A percentile compares a stretch with the other conserved stretches of the same genome.
These are phyloP conservation scores for Ginglymostoma cirratum DNA, from an alignment of 2,113 vertebrate genomes.

Conservation along the genomic window DNA sequence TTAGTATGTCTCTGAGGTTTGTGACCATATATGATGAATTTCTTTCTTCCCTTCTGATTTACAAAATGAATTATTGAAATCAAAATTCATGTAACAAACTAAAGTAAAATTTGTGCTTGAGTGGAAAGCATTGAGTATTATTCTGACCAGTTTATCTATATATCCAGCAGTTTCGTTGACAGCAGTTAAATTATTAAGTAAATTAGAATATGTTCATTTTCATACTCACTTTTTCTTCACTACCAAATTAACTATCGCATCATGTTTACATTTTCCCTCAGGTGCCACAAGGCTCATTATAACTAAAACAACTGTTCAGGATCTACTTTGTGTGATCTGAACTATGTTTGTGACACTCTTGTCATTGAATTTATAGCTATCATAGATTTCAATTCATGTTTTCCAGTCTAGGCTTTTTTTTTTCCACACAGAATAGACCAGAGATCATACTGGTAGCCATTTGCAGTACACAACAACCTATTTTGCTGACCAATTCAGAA, in stretches of 20 bases:
- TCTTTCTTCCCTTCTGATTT: neutral
- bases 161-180: neutral
- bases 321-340: neutral
- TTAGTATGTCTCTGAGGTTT: neutral
- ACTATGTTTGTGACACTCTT: neutral
- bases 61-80: neutral
- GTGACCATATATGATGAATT: neutral
- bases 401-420: neutral
- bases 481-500: conserved; percentile 23
- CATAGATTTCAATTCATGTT: conserved; percentile 29
- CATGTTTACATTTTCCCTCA: neutral
- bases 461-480: conserved; percentile 23
- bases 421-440: neutral
- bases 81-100: neutral
- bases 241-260: conserved; percentile 9
- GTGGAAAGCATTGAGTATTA: neutral
- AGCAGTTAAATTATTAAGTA: conserved; percentile 22
- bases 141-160: neutral
- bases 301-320: neutral
- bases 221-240: neutral
- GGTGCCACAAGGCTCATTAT: neutral
- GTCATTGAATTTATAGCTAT: neutral
- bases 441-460: conserved; percentile 13
- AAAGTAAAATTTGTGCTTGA: neutral
- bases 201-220: neutral